Percentiles rank a stretch among this genome's conserved stretches.
phyloP scores from a whole-genome alignment of 2,113 vertebrate genomes.

The Erpornis zantholeuca region DNA sequence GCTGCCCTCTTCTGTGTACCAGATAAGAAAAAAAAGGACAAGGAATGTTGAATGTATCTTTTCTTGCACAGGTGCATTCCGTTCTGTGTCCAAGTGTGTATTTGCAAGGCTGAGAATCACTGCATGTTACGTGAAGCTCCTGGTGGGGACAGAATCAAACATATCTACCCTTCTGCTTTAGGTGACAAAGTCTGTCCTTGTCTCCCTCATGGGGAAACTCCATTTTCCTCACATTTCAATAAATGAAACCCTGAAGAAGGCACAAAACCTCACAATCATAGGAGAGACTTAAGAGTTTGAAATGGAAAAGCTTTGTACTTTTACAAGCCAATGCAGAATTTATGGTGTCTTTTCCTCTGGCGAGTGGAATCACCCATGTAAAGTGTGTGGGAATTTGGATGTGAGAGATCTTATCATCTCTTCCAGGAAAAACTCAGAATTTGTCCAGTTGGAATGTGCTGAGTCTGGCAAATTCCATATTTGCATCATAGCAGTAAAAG shows the following conservation, averaged over 20 bases:
- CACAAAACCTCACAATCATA: not conserved
- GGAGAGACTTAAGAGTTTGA: not conserved
- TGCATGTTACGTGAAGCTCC: fast-evolving
- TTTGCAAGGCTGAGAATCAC: not conserved
- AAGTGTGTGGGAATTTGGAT: not conserved
- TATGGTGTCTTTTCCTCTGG: not conserved
- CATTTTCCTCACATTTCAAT: not conserved
- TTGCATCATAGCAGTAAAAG: not conserved
- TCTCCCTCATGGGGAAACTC: not conserved
- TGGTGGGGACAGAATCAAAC: not conserved
- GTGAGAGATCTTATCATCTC: not conserved
- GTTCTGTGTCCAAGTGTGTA: not conserved
- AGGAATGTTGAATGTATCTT: not conserved
- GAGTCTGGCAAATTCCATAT: not conserved
- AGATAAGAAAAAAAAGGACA: not conserved
- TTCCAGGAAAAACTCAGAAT: not conserved
- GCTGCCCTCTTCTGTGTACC: conserved; percentile 40
- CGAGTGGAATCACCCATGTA: not conserved
- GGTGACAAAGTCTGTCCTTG: not conserved
- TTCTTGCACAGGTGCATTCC: not conserved
- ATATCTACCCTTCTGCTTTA: not conserved
- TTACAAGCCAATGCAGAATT: not conserved
- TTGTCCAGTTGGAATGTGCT: not conserved
- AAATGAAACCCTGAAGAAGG: not conserved
- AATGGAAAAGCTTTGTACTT: not conserved